Evolutionary conservation across 1,140 invertebrate species (phyloP).

Genomic region (Drosophila rhopaloa): DNA sequence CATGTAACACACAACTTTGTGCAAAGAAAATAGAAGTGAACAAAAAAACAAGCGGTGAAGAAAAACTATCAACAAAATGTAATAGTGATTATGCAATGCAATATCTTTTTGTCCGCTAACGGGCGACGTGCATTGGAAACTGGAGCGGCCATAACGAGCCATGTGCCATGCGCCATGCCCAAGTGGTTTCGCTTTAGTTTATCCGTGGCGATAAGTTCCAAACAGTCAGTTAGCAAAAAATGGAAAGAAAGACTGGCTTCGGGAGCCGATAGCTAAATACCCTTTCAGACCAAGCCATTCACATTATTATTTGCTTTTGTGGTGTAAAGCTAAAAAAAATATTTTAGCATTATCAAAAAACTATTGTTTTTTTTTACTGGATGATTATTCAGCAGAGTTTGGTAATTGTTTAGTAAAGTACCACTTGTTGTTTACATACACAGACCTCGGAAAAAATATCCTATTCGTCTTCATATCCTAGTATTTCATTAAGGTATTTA

Average conservation of each 20-base stretch:
- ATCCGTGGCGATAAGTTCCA: constrained; percentile 29
- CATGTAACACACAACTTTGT: constrained; percentile 62
- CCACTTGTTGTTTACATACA: no score
- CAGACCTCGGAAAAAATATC: no score
- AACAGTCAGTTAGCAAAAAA: constrained; percentile 4
- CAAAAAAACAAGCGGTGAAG: constrained; percentile 16
- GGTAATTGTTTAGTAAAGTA: no score
- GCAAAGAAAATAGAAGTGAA: constrained; percentile 38
- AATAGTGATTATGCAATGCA: constrained; percentile 71
- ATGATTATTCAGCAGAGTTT: no score
- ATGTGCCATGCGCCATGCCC: constrained; percentile 41
- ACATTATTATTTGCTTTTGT: not conserved
- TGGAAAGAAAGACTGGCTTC: not conserved
- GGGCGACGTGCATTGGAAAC: constrained; percentile 74
- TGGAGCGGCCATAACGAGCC: constrained; percentile 60
- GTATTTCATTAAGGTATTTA: no score
- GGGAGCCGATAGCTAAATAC: not conserved
- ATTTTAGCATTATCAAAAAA: no score
- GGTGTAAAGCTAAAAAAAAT: not conserved
- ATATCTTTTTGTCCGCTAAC: constrained; percentile 67
- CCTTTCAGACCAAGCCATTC: not conserved
- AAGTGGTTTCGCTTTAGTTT: constrained; percentile 43
- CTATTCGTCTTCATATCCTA: no score
- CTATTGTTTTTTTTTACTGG: no score
- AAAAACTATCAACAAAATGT: constrained; percentile 63